These are phyloP conservation scores for Spodoptera frugiperda DNA, from an alignment of 1,140 invertebrate species.

Conservation along the genomic window DNA sequence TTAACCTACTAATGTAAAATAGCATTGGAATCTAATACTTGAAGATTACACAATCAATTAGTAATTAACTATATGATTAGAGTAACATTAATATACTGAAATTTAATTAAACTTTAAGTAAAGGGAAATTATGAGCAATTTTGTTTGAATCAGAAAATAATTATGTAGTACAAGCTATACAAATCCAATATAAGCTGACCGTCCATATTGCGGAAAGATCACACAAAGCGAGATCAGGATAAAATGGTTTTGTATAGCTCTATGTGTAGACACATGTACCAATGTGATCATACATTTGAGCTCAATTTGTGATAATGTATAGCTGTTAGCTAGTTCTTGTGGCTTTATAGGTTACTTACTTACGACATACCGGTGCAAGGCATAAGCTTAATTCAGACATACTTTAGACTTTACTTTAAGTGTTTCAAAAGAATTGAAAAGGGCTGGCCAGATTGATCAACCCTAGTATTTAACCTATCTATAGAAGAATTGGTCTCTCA, in stretches of 20 bases:
- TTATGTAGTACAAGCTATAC: too few relatives aligned
- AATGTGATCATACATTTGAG: slow-evolving; percentile 28
- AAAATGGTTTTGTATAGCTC: too few relatives aligned
- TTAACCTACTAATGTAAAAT: neutral
- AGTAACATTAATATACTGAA: neutral
- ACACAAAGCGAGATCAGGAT: too few relatives aligned
- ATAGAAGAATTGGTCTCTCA: too few relatives aligned
- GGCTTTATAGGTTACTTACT: neutral
- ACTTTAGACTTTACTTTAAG: too few relatives aligned
- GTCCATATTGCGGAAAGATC: too few relatives aligned
- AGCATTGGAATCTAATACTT: neutral
- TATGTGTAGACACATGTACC: neutral
- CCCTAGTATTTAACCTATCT: too few relatives aligned
- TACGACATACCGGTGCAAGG: slow-evolving; percentile 10
- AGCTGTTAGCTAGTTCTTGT: neutral
- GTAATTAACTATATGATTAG: slow-evolving; percentile 5
- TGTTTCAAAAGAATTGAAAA: too few relatives aligned
- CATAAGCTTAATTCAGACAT: neutral
- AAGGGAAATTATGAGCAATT: neutral
- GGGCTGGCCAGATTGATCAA: too few relatives aligned
- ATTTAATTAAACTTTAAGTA: slow-evolving; percentile 1
- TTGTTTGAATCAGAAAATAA: neutral
- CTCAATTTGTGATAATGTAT: slow-evolving; percentile 22
- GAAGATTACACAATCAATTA: slow-evolving; percentile 13
- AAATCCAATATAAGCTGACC: too few relatives aligned